phyloP scores from a whole-genome alignment of 1,140 invertebrate species.

The Pararge aegeria region DNA sequence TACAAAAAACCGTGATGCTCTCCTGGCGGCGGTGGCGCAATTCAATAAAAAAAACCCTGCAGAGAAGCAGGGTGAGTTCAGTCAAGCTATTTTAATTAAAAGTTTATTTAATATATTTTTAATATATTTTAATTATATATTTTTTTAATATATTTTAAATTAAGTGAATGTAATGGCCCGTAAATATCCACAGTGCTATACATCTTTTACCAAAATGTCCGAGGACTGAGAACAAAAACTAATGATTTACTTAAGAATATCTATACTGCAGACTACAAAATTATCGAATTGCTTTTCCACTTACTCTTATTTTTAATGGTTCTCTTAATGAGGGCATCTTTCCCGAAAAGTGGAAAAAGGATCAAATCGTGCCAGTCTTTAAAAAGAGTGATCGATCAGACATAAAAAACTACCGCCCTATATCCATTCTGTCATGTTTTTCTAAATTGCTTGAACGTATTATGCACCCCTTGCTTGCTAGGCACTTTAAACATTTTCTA shows the following conservation, averaged over 20 bases:
- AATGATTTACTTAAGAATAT: neutral
- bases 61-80: neutral
- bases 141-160: neutral
- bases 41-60: conserved; percentile 1
- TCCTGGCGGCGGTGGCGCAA: neutral
- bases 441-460: too few relatives aligned
- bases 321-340: too few relatives aligned
- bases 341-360: too few relatives aligned
- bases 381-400: too few relatives aligned
- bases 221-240: neutral
- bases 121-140: neutral
- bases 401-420: too few relatives aligned
- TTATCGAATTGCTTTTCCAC: too few relatives aligned
- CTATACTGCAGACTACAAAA: neutral
- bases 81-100: neutral
- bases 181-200: neutral
- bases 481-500: too few relatives aligned
- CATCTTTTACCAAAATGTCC: neutral
- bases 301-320: too few relatives aligned
- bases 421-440: too few relatives aligned
- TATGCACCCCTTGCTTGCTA: too few relatives aligned
- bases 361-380: too few relatives aligned
- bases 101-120: neutral
- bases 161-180: neutral
- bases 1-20: conserved; percentile 4